A percentile compares a stretch with the other conserved stretches of the same genome.
Evolutionary conservation across 2,113 vertebrate species (phyloP).

Genomic region (Eretmochelys imbricata): DNA sequence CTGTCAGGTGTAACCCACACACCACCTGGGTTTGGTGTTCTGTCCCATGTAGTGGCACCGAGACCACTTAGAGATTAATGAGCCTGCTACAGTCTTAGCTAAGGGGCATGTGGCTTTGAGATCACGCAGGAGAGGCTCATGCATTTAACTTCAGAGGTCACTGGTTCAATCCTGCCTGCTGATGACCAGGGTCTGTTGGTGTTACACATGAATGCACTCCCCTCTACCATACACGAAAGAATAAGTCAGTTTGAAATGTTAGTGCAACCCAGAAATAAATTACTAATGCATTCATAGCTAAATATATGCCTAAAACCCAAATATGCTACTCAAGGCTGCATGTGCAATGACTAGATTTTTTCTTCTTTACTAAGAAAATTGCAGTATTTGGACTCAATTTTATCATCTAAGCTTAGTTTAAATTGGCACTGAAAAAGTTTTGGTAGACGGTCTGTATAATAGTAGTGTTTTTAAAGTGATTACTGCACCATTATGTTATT

Average conservation of each 20-base stretch:
- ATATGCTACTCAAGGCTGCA: not conserved
- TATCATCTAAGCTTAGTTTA: not conserved
- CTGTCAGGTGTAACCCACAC: too few species aligned
- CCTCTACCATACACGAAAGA: not conserved
- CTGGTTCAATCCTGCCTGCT: too few species aligned
- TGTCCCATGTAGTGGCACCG: too few species aligned
- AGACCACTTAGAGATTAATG: too few species aligned
- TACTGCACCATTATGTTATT: not conserved
- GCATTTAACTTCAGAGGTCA: too few species aligned
- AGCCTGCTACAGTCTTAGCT: too few species aligned
- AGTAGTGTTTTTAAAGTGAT: not conserved
- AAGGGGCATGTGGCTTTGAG: too few species aligned
- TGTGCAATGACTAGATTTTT: not conserved
- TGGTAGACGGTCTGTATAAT: not conserved
- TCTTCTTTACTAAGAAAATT: not conserved
- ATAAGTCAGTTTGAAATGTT: not conserved
- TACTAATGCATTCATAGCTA: accelerated
- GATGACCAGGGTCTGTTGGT: too few species aligned
- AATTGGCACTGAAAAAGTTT: not conserved
- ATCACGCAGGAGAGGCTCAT: too few species aligned
- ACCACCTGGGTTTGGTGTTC: too few species aligned
- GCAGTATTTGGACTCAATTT: not conserved
- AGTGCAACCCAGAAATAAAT: not conserved
- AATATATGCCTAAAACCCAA: not conserved
- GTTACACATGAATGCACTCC: not conserved